phyloP scores from a whole-genome alignment of 2,888 invertebrate genomes.

The Leptinotarsa peninsularis region DNA sequence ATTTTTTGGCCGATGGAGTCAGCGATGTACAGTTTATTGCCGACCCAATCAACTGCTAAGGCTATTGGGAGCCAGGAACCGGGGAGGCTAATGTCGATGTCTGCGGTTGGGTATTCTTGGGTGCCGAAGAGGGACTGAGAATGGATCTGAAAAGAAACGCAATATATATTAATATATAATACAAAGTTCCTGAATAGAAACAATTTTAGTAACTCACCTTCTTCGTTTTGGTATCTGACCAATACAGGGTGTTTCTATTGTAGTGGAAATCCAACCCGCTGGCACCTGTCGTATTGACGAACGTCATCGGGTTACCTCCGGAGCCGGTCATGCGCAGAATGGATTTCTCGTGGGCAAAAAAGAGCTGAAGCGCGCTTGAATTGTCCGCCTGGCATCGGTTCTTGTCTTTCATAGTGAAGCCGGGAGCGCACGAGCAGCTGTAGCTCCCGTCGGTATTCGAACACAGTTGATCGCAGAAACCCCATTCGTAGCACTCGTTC shows the following conservation, averaged over 20 bases:
- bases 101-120: constrained; percentile 67
- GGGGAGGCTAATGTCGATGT: constrained; percentile 78
- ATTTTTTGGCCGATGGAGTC: constrained; percentile 94
- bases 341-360: constrained; percentile 79
- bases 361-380: constrained; percentile 71
- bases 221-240: constrained; percentile 90
- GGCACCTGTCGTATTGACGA: constrained; percentile 86
- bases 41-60: constrained; percentile 96
- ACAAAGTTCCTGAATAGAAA: no score
- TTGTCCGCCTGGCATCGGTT: constrained; percentile 75
- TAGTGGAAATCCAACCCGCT: constrained; percentile 90
- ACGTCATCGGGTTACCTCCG: constrained; percentile 73
- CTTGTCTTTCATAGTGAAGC: constrained; percentile 60
- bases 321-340: constrained; percentile 78
- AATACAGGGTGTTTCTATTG: constrained; percentile 81
- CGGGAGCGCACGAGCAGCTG: constrained; percentile 84
- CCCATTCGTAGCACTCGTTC: constrained; percentile 93
- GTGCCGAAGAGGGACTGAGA: constrained; percentile 69
- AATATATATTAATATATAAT: not conserved
- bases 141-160: constrained; percentile 68
- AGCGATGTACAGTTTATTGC: constrained; percentile 94
- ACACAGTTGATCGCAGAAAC: constrained; percentile 95
- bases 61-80: constrained; percentile 92
- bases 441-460: constrained; percentile 88
- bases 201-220: constrained; percentile 70